A percentile compares a stretch with the other conserved stretches of the same genome.
phyloP scores from a whole-genome alignment of 2,797 vertebrate species.

The Podarcis lilfordi region DNA sequence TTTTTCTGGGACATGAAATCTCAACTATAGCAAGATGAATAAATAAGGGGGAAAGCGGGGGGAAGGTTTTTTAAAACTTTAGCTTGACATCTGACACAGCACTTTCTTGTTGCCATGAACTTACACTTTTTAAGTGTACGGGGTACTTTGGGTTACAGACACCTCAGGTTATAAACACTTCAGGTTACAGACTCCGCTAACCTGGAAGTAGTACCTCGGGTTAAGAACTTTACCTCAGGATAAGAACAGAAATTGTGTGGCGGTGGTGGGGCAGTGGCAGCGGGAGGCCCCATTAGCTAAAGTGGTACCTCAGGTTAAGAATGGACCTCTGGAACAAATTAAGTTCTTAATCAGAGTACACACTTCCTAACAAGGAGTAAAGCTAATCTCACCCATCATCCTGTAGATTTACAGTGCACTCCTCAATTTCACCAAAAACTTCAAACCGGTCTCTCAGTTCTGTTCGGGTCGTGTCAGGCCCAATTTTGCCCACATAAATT shows the following conservation, averaged over 20 bases:
- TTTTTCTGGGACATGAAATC: conserved; percentile 79
- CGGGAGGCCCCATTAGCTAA: no score
- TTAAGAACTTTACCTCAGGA: no score
- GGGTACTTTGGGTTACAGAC: no score
- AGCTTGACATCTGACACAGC: conserved; percentile 76
- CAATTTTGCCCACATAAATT: conserved; percentile 95
- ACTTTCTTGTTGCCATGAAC: conserved; percentile 66
- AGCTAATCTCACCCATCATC: conserved; percentile 93
- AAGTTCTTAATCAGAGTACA: no score
- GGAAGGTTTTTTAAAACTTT: conserved; percentile 76
- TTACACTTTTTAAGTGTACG: conserved; percentile 50
- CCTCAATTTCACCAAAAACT: conserved; percentile 99
- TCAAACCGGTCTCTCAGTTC: conserved; percentile 97
- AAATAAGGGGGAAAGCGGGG: conserved; percentile 79
- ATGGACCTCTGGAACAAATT: no score
- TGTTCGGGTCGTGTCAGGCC: conserved; percentile 89
- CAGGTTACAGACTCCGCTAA: no score
- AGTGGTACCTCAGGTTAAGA: no score
- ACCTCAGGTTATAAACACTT: no score
- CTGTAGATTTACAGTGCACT: conserved; percentile 94
- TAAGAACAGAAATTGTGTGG: no score
- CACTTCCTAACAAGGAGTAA: conserved; percentile 71
- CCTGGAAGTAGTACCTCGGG: no score
- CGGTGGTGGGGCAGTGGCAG: no score
- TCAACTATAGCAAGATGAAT: conserved; percentile 80